These are phyloP conservation scores for Alviniconcha marisindica DNA, from an alignment of 1,140 invertebrate species.

Conservation along the genomic window DNA sequence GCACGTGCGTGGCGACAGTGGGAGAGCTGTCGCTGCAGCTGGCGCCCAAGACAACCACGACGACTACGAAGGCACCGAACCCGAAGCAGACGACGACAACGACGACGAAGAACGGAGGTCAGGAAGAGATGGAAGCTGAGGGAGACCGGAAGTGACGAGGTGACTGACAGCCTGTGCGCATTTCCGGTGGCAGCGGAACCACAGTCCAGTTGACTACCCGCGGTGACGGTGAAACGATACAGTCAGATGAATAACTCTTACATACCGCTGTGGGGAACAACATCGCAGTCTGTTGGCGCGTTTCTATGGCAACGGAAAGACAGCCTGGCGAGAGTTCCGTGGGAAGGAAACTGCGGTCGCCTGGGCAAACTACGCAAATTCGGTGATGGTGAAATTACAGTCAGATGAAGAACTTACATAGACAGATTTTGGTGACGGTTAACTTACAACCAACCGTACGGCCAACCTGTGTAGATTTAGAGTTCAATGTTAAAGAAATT, in stretches of 20 bases:
- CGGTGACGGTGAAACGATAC: neutral
- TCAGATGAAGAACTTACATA: no score
- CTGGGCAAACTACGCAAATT: no score
- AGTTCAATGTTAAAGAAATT: no score
- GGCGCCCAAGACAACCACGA: neutral
- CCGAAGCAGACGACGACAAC: neutral
- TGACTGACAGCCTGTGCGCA: neutral
- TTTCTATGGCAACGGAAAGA: no score
- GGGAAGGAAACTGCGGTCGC: no score
- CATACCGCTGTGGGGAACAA: neutral
- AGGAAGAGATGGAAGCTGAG: neutral
- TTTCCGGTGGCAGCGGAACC: no score
- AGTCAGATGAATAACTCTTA: neutral
- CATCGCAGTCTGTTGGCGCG: neutral
- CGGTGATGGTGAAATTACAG: no score
- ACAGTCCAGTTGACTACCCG: neutral
- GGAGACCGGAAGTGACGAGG: neutral
- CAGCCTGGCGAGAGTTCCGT: no score
- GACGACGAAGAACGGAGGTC: neutral
- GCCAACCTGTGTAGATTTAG: no score
- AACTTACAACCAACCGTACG: no score
- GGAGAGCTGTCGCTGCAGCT: constrained; percentile 33
- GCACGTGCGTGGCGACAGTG: constrained; percentile 11
- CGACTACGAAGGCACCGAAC: neutral
- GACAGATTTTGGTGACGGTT: no score